phyloP scores from a whole-genome alignment of 2,797 vertebrate species.

The Astyanax mexicanus region DNA sequence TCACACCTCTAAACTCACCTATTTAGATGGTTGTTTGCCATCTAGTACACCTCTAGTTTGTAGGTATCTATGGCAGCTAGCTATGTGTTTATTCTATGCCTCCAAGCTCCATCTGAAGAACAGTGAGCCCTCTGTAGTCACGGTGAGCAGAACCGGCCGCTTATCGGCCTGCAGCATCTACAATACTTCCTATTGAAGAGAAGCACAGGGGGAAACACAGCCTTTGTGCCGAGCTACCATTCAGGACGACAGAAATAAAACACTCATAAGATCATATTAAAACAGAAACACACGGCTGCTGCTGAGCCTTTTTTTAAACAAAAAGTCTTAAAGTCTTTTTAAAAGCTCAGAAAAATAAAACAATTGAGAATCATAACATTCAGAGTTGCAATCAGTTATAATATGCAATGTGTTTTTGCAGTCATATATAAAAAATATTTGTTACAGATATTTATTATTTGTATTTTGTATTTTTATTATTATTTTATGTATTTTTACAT shows the following conservation, averaged over 20 bases:
- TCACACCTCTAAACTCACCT: not conserved
- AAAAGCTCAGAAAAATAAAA: not conserved
- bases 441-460: no score
- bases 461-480: no score
- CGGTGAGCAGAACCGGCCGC: constrained; percentile 5
- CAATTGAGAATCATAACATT: not conserved
- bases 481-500: no score
- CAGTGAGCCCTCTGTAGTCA: constrained; percentile 46
- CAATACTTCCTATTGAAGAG: constrained; percentile 45
- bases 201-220: not conserved
- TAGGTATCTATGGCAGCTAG: constrained; percentile 31
- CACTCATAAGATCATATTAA: constrained; percentile 20
- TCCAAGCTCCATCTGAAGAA: constrained; percentile 14
- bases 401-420: not conserved
- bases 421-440: no score
- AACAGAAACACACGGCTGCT: not conserved
- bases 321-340: no score
- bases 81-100: constrained; percentile 37
- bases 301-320: not conserved
- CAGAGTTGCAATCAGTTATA: not conserved
- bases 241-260: constrained; percentile 4
- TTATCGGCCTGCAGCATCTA: constrained; percentile 39
- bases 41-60: not conserved
- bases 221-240: not conserved
- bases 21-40: not conserved